Conservation (phyloP, 1,140 invertebrate genomes). For the Bombus sibiricus region DNA sequence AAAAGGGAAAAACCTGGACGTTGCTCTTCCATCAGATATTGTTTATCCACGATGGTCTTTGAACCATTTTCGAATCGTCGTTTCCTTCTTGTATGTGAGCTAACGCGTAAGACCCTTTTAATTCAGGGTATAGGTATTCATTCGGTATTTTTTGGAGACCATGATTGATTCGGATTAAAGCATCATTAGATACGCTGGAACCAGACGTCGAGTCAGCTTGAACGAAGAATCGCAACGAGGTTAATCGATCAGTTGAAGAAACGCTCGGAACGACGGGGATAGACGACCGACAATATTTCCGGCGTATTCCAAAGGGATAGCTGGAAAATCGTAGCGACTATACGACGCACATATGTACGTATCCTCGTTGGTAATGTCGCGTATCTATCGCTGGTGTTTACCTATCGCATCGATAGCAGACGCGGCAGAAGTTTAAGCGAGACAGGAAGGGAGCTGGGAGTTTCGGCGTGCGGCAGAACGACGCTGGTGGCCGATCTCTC, state of each 20-base stretch:
- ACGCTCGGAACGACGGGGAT: neutral
- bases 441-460: slow-evolving; percentile 19
- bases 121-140: neutral
- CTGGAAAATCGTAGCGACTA: slow-evolving; percentile 1
- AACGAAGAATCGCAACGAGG: neutral
- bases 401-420: slow-evolving; percentile 64
- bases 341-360: slow-evolving; percentile 36
- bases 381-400: slow-evolving; percentile 67
- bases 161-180: neutral
- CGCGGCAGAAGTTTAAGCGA: slow-evolving; percentile 51
- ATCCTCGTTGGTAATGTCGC: slow-evolving; percentile 42
- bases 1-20: neutral
- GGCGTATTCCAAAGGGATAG: slow-evolving; percentile 33
- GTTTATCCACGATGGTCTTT: neutral
- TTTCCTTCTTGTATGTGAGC: no score
- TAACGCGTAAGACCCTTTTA: neutral
- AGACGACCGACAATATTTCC: slow-evolving; percentile 46
- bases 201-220: slow-evolving; percentile 6
- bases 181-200: neutral
- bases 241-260: slow-evolving; percentile 13
- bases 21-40: neutral
- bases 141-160: neutral
- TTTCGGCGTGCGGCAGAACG: slow-evolving; percentile 52
- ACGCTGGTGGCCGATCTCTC: slow-evolving; percentile 63
- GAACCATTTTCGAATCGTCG: neutral